Evolutionary conservation across 2,113 vertebrate genomes (phyloP).

Genomic region (Brachypteracias leptosomus): DNA sequence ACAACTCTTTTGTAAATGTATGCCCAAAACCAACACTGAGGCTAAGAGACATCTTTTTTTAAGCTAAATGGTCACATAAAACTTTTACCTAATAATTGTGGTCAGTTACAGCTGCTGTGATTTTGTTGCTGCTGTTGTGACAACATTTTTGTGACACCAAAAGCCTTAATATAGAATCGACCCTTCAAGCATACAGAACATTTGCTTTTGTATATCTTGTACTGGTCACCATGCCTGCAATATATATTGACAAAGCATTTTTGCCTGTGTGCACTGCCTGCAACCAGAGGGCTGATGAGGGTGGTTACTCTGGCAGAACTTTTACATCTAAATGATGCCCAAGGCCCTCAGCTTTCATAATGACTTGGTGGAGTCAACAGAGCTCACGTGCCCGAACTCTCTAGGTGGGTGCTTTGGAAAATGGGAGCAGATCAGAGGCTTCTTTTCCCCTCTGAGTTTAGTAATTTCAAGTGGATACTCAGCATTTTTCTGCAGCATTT

Average conservation of each 20-base stretch:
- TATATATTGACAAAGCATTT: neutral
- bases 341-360: neutral
- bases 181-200: neutral
- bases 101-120: neutral
- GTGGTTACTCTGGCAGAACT: neutral
- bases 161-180: neutral
- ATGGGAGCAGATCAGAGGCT: neutral
- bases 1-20: neutral
- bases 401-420: neutral
- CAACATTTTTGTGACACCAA: neutral
- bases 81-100: neutral
- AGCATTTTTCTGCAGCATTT: neutral
- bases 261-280: neutral
- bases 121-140: neutral
- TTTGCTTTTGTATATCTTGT: neutral
- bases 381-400: neutral
- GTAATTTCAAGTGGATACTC: neutral
- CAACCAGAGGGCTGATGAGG: neutral
- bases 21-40: neutral
- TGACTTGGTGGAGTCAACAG: neutral
- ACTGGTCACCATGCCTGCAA: neutral
- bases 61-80: neutral
- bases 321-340: neutral
- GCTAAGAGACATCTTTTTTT: neutral
- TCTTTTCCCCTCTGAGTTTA: neutral